These are phyloP conservation scores for Caenorhabditis sp. DNA, from an alignment of 2,888 invertebrate species.

Conservation along the genomic window DNA sequence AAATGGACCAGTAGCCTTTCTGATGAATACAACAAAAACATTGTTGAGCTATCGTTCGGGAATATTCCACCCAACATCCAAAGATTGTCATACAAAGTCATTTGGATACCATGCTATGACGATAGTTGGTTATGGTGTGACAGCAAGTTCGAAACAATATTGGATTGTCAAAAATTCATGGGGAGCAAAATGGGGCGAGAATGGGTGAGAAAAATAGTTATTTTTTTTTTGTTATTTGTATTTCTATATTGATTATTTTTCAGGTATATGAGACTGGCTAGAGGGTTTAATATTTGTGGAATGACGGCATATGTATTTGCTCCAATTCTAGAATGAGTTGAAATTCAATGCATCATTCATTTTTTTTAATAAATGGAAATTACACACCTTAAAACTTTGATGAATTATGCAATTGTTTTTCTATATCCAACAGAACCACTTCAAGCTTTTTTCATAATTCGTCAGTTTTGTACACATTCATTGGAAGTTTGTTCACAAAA, in stretches of 20 bases:
- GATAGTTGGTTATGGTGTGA: constrained; percentile 61
- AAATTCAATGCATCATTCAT: too few species aligned
- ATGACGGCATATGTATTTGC: constrained; percentile 47
- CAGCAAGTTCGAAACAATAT: constrained; percentile 40
- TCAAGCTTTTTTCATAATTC: too few species aligned
- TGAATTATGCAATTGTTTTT: constrained; percentile 4
- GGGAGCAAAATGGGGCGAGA: constrained; percentile 56
- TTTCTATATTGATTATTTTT: background rate
- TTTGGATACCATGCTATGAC: constrained; percentile 62
- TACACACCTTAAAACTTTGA: too few species aligned
- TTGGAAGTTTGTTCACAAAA: too few species aligned
- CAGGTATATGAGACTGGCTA: constrained; percentile 53
- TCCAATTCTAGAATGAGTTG: constrained; percentile 40
- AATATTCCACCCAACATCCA: constrained; percentile 52
- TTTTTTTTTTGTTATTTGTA: background rate
- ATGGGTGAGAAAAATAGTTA: constrained; percentile 39
- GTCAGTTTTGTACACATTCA: too few species aligned
- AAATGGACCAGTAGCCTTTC: constrained; percentile 61
- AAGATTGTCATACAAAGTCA: constrained; percentile 48
- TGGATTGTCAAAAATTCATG: constrained; percentile 65
- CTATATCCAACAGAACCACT: too few species aligned
- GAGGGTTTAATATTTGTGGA: constrained; percentile 62
- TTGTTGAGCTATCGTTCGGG: constrained; percentile 61
- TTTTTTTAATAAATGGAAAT: background rate
- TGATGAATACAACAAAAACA: constrained; percentile 56